A percentile compares a stretch with the other conserved stretches of the same genome.
phyloP scores from a whole-genome alignment of 2,113 vertebrate genomes.

The Cavia porcellus region DNA sequence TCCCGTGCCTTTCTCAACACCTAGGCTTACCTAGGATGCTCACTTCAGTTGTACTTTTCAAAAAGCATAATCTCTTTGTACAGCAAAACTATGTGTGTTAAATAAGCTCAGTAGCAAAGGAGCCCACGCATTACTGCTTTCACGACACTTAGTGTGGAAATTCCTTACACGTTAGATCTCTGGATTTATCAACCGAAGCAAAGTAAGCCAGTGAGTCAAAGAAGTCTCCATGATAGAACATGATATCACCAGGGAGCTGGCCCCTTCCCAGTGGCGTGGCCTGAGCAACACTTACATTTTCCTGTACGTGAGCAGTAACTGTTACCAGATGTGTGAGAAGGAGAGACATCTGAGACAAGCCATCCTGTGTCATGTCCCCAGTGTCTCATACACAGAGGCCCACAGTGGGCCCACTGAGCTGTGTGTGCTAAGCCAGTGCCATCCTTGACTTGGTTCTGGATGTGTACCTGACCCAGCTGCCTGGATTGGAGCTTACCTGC shows the following conservation, averaged over 20 bases:
- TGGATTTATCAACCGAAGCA: not conserved
- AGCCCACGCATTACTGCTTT: not conserved
- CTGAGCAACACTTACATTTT: not conserved
- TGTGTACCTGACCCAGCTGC: not conserved
- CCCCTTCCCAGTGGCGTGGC: not conserved
- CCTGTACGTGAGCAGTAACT: not conserved
- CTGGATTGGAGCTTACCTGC: not conserved
- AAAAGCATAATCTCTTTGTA: not conserved
- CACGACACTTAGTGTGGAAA: not conserved
- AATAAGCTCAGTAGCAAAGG: not conserved
- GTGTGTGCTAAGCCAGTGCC: not conserved
- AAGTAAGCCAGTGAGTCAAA: not conserved
- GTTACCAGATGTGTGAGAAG: not conserved
- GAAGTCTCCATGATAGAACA: not conserved
- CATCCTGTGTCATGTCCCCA: not conserved
- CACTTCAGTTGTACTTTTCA: not conserved
- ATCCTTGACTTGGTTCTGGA: not conserved
- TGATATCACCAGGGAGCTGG: rapidly evolving
- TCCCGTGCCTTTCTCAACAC: not conserved
- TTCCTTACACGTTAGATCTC: not conserved
- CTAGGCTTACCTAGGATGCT: not conserved
- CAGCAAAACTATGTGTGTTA: not conserved
- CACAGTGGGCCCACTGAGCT: too few relatives aligned
- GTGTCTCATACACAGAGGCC: not conserved
- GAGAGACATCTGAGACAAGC: not conserved